These are phyloP conservation scores for Condylostylus longicornis DNA, from an alignment of 1,140 invertebrate species.

Conservation along the genomic window DNA sequence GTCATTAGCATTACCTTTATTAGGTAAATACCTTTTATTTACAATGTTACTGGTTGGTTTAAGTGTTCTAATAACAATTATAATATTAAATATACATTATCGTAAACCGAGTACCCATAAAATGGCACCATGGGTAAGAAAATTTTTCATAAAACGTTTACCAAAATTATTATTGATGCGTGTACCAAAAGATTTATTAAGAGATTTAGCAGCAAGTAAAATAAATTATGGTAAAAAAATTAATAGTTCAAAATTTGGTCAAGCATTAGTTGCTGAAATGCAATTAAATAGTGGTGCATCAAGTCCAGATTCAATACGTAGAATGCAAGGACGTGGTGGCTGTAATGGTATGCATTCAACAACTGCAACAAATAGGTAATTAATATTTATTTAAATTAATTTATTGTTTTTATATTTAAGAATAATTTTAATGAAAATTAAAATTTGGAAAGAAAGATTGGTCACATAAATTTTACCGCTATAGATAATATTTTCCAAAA, in stretches of 20 bases:
- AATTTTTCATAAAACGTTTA: constrained; percentile 71
- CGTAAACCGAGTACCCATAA: constrained; percentile 95
- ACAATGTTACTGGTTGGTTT: constrained; percentile 95
- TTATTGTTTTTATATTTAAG: too few species aligned
- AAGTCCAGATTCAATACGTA: constrained; percentile 55
- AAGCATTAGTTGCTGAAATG: constrained; percentile 46
- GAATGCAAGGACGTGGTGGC: constrained; percentile 43
- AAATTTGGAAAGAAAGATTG: too few species aligned
- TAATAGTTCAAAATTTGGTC: constrained; percentile 48
- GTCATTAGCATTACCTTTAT: constrained; percentile 84
- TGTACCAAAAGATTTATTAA: constrained; percentile 63
- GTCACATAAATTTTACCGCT: too few species aligned
- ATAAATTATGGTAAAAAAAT: constrained; percentile 44
- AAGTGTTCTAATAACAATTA: constrained; percentile 92
- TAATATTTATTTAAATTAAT: too few species aligned
- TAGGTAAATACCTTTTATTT: constrained; percentile 97
- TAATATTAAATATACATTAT: constrained; percentile 98
- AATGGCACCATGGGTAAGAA: constrained; percentile 83
- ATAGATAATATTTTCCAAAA: too few species aligned
- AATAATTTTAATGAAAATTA: too few species aligned
- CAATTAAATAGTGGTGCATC: constrained; percentile 53
- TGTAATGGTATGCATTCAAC: constrained; percentile 65
- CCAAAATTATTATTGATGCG: constrained; percentile 75
- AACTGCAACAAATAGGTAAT: constrained; percentile 49
- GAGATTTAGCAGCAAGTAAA: constrained; percentile 63